phyloP scores from a whole-genome alignment of 2,113 vertebrate genomes.

The Dicentrarchus labrax region DNA sequence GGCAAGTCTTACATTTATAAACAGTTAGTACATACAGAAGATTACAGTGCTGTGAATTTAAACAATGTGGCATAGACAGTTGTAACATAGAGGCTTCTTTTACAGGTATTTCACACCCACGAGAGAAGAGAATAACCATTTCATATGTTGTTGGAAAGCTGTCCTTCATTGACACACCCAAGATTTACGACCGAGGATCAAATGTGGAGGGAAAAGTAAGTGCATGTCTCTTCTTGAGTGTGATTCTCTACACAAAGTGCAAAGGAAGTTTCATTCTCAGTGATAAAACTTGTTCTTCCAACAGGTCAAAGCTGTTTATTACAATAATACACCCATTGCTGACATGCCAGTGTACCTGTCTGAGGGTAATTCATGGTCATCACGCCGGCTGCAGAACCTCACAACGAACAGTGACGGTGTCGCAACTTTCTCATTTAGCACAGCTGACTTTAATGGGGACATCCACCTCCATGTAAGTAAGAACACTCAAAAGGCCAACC shows the following conservation, averaged over 20 bases:
- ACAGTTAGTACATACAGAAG: not conserved
- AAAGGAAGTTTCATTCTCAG: not conserved
- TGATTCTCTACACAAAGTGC: not conserved
- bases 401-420: conserved; percentile 76
- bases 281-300: not conserved
- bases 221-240: not conserved
- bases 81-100: conserved; percentile 1
- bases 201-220: conserved; percentile 77
- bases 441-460: not conserved
- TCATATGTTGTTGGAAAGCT: conserved; percentile 73
- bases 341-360: conserved; percentile 63
- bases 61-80: not conserved
- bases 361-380: conserved; percentile 26
- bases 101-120: conserved; percentile 31
- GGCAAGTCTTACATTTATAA: conserved; percentile 46
- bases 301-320: conserved; percentile 73
- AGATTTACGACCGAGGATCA: conserved; percentile 61
- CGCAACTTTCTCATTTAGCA: conserved; percentile 71
- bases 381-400: conserved; percentile 55
- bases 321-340: conserved; percentile 58
- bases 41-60: not conserved
- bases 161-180: conserved; percentile 72
- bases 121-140: not conserved
- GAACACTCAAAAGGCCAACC: not conserved
- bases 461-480: conserved; percentile 63